A percentile compares a stretch with the other conserved stretches of the same genome.
These are phyloP conservation scores for Macrophya alboannulata DNA, from an alignment of 2,888 invertebrate species.

Conservation along the genomic window DNA sequence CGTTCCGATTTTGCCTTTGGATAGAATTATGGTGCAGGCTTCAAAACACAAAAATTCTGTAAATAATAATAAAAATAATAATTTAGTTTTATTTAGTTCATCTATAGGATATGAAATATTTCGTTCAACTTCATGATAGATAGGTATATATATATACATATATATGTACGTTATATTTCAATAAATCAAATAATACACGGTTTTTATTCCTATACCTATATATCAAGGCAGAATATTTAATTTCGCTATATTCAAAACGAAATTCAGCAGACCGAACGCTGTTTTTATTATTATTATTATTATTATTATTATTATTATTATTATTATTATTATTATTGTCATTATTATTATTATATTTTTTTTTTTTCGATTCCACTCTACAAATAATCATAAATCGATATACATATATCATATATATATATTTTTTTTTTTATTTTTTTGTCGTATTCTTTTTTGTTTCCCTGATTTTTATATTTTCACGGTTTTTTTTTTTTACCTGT, in stretches of 20 bases:
- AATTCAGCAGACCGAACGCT: background rate
- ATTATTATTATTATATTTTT: background rate
- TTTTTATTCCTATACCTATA: background rate
- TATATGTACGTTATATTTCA: no score
- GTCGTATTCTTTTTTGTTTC: background rate
- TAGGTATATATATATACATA: no score
- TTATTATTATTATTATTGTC: background rate
- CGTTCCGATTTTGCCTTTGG: no score
- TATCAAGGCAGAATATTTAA: conserved; percentile 14
- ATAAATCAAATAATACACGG: background rate
- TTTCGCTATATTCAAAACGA: conserved; percentile 1
- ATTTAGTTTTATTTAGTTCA: background rate
- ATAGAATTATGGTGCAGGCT: no score
- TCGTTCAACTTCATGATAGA: background rate
- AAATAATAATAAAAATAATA: background rate
- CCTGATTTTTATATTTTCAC: no score
- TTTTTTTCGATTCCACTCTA: background rate
- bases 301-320: background rate
- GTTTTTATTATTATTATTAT: background rate
- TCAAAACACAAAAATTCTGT: no score
- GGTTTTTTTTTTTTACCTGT: background rate
- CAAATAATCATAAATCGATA: background rate
- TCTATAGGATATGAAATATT: background rate
- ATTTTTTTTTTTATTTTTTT: background rate
- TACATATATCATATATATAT: background rate